Conservation (phyloP, 2,113 vertebrate genomes). For the Tylochromis polylepis region DNA sequence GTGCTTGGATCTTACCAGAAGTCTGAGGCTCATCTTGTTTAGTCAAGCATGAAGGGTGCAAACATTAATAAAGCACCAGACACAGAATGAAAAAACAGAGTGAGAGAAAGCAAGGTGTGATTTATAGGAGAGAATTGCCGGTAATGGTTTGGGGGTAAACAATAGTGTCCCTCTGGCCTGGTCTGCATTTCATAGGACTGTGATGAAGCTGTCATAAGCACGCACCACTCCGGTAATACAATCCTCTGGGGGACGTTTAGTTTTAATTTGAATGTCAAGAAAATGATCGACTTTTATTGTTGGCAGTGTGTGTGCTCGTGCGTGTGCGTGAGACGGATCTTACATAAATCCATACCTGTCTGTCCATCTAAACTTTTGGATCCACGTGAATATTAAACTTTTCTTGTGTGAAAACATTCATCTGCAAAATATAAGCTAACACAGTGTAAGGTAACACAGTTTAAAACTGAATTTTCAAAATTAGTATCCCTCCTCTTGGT, state of each 20-base stretch:
- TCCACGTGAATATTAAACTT: constrained; percentile 7
- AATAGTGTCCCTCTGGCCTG: constrained; percentile 56
- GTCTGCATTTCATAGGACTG: constrained; percentile 59
- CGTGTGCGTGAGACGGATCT: not conserved
- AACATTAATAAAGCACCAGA: constrained; percentile 62
- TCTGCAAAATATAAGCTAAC: not conserved
- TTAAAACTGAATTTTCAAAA: not conserved
- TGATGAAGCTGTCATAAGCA: constrained; percentile 67
- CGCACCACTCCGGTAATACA: constrained; percentile 37
- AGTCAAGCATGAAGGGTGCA: constrained; percentile 60
- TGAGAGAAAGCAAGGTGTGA: constrained; percentile 46
- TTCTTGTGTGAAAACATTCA: not conserved
- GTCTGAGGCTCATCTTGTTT: constrained; percentile 40
- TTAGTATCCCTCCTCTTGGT: not conserved
- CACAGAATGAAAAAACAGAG: constrained; percentile 4
- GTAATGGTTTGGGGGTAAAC: constrained; percentile 59
- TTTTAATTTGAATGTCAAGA: constrained; percentile 69
- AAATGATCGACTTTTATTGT: constrained; percentile 62
- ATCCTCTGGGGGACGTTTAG: constrained; percentile 52
- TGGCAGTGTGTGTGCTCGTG: constrained; percentile 2
- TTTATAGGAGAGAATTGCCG: constrained; percentile 49
- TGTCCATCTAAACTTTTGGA: not conserved
- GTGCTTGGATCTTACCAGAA: constrained; percentile 47
- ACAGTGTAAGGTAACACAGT: not conserved
- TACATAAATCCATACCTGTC: constrained; percentile 3